Evolutionary conservation across 1,140 invertebrate genomes (phyloP), one percentile per base, ranked within the genome.

Genomic region (Probaryconus sp.): DNA sequence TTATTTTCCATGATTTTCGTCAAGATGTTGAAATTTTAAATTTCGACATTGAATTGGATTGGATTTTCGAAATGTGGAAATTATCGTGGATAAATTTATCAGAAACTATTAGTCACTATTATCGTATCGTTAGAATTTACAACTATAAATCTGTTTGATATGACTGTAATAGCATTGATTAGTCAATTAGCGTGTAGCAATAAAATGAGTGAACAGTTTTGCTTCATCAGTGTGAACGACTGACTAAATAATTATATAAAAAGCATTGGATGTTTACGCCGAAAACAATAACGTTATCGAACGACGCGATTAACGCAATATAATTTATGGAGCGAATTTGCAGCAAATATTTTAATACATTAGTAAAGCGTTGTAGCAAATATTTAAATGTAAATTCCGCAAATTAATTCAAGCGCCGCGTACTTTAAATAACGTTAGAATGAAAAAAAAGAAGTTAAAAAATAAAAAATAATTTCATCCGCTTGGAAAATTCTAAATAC

Each of bases 361-460:
- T 69, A 77, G 56, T 50, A 53, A 69, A 69, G 64, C 45, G 47
- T 28, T 64, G n/a, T n/a, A n/a, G 69, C 58, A 67, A 77, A 73
- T 77, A 77, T 72, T 77, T 73, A 69, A 77, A 72, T 68, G 75
- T 70, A 70, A 77, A 77, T 77, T 77, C 75, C 69, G 40, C 55
- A 72, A 77, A 73, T 68, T 58, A 72, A 77, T 73, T 65, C 69
- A 45, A 65, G 65, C 64, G 64, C 58, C 65, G 69, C 51, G 45
- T 70, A 69, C 65, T 72, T 69, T 70, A 77, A 77, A 77, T 69
- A 72, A 69, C 60, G 69, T 73, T 69, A 64, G 64, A 65, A 18
- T 2, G 1, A 47, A 31, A 24, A 31, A 5, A 18, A 35, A 31
- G n/a, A n/a, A n/a, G n/a, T n/a, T n/a, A n/a, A n/a, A n/a, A n/a